Base-by-base conservation (phyloP, 2,888 invertebrate genomes). In the Athripsodes cinereus region DNA sequence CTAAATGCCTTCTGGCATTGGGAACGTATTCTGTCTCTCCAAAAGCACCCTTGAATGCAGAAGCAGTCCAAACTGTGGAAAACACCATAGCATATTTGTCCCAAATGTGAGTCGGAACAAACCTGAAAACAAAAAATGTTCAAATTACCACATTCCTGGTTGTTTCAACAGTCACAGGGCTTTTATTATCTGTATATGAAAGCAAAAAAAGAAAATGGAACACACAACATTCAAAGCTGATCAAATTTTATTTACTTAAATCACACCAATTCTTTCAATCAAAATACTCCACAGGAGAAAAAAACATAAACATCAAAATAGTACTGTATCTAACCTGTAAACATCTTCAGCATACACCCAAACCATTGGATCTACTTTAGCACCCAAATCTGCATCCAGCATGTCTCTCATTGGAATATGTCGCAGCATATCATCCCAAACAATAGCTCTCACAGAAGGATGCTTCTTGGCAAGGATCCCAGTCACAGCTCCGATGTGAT, bases 401-500 rank as follows among this genome's bases (percentile, higher is more conserved):
- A 87, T 74, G 60, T 79, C 78, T 61, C 81, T 79, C 49, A 81
- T 71, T 1, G 82, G 76, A 64, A 87, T 75, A 65, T 84, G 83
- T 1, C 89, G 72, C 56, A 90, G 70, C 88, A 90, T 90, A 69
- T 90, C 90, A 67, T 90, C 90, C 90, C 90, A 90, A 66, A 90
- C 84, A 58, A 90, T 82, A 1, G 86, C 76, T 16, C 77, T 79
- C 19, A 86, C 69, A 18, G 76, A 72, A 0, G 81, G 79, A 72
- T 84, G 82, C 52, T 77, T 80, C 10, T 74, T 72, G 48, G 79
- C 80, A 13, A 89, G 79, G 63, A 84, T 79, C 48, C 73, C 74
- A 3, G 82, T 82, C 20, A 87, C 79, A 60, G 77, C 75, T 2
- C 76, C 75, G 8, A 86, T 82, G 68, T 87, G 87, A 26, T 77